Evolutionary conservation across 1,140 invertebrate genomes (phyloP).

Genomic region (Drosophila virilis): DNA sequence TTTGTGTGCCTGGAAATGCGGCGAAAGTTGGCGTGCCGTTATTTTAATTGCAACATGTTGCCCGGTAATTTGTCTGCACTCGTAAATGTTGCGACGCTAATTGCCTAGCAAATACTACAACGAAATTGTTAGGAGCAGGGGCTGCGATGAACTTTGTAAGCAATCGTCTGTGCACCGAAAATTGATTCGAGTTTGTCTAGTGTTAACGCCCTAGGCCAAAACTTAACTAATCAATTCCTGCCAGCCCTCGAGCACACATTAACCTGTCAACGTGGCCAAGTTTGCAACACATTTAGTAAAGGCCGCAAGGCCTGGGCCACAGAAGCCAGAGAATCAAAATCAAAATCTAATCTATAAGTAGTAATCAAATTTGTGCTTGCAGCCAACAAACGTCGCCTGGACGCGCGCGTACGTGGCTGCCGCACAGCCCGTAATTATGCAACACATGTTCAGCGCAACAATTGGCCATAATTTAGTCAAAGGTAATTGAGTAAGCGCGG

Average conservation of each 20-base stretch:
- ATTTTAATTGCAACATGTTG: slow-evolving; percentile 82
- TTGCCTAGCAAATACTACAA: slow-evolving; percentile 54
- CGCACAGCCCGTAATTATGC: slow-evolving; percentile 77
- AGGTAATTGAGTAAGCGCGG: slow-evolving; percentile 75
- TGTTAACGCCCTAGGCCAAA: slow-evolving; percentile 64
- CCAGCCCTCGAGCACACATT: slow-evolving; percentile 52
- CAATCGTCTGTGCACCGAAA: slow-evolving; percentile 16
- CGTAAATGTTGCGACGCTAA: slow-evolving; percentile 79
- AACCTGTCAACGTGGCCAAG: slow-evolving; percentile 79
- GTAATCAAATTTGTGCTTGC: slow-evolving; percentile 78
- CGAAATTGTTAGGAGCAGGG: slow-evolving; percentile 23
- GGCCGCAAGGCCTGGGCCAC: slow-evolving; percentile 52
- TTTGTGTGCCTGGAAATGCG: slow-evolving; percentile 62
- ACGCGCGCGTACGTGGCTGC: slow-evolving; percentile 49
- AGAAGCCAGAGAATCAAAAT: slow-evolving; percentile 40
- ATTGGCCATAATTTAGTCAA: slow-evolving; percentile 82
- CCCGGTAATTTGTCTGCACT: slow-evolving; percentile 79
- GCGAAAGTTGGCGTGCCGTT: slow-evolving; percentile 80
- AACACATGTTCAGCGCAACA: slow-evolving; percentile 79
- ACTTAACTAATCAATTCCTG: slow-evolving; percentile 26
- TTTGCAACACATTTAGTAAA: slow-evolving; percentile 76
- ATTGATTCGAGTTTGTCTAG: slow-evolving; percentile 63
- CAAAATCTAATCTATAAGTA: slow-evolving; percentile 75
- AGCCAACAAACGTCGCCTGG: slow-evolving; percentile 54
- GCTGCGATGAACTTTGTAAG: slow-evolving; percentile 23